These are phyloP conservation scores for Manis crassicaudata DNA, from an alignment of 2,797 vertebrate species.

Conservation along the genomic window DNA sequence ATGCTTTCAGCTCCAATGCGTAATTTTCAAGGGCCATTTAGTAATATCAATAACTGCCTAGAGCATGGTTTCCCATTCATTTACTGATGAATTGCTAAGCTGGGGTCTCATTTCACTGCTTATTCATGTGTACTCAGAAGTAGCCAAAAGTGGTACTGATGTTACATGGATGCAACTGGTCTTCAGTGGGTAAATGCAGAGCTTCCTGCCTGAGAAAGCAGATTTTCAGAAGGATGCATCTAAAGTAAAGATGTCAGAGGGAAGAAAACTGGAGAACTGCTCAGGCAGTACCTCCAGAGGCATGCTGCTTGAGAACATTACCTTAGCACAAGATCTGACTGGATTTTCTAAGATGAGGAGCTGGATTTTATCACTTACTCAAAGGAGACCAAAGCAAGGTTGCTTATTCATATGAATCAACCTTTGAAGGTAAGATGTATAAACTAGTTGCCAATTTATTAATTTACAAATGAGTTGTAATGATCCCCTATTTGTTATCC, in stretches of 20 bases:
- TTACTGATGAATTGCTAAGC: constrained; percentile 66
- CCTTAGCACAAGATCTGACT: neutral
- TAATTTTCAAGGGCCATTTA: constrained; percentile 77
- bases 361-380: neutral
- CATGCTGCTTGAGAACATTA: neutral
- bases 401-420: neutral
- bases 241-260: neutral
- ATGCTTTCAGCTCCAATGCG: constrained; percentile 57
- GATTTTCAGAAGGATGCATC: neutral
- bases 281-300: neutral
- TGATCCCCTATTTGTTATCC: neutral
- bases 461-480: neutral
- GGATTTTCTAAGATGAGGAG: neutral
- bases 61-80: constrained; percentile 67
- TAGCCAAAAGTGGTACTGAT: constrained; percentile 46
- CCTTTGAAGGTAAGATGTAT: neutral
- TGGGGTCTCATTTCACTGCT: constrained; percentile 66
- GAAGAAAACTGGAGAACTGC: neutral
- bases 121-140: constrained; percentile 65
- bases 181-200: neutral
- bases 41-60: constrained; percentile 75
- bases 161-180: constrained; percentile 26
- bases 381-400: neutral
- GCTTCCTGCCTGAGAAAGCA: neutral
- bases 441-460: neutral